A percentile compares a stretch with the other conserved stretches of the same genome.
Conservation (phyloP, 2,888 invertebrate genomes). For the Melipona beecheii region DNA sequence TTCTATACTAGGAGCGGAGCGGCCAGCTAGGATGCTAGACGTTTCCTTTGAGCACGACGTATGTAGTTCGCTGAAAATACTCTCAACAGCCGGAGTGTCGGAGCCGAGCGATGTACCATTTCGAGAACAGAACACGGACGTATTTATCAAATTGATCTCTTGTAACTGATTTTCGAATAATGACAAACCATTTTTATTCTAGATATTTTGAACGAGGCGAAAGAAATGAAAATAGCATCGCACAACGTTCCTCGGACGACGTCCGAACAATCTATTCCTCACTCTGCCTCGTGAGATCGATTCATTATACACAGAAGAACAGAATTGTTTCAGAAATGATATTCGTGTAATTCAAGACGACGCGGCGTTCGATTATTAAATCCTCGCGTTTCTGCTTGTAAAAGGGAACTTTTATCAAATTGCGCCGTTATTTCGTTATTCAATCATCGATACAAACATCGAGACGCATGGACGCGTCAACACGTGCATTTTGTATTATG, state of each 20-base stretch:
- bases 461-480: background rate
- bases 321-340: conserved; percentile 43
- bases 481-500: background rate
- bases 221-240: background rate
- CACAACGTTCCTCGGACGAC: background rate
- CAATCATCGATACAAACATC: background rate
- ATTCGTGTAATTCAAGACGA: conserved; percentile 48
- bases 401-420: background rate
- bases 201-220: background rate
- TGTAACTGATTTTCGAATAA: background rate
- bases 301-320: conserved; percentile 49
- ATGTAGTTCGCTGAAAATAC: conserved; percentile 10
- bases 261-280: conserved; percentile 35
- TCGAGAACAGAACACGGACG: background rate
- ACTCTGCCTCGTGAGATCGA: conserved; percentile 31
- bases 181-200: no score
- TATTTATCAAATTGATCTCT: background rate
- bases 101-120: background rate
- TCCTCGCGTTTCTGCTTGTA: background rate
- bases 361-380: conserved; percentile 27
- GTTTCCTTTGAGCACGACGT: conserved; percentile 14
- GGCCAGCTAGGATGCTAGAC: conserved; percentile 13
- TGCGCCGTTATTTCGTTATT: background rate
- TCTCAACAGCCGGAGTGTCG: background rate
- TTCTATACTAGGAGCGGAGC: conserved; percentile 18